These are phyloP conservation scores for Notechis scutatus DNA, from an alignment of 2,113 vertebrate species.

Conservation along the genomic window DNA sequence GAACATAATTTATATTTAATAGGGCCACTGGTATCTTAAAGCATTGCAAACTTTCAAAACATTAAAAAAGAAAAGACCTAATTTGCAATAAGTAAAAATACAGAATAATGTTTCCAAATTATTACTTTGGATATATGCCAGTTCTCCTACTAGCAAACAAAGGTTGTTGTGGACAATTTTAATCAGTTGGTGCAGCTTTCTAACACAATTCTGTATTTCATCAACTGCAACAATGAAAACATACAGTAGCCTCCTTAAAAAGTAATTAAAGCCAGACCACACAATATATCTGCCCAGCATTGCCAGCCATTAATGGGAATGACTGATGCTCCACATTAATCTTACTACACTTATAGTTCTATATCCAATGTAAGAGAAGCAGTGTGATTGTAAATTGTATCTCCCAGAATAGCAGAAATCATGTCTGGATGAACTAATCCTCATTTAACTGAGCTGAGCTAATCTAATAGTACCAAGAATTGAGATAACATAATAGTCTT, in stretches of 20 bases:
- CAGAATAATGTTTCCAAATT: neutral
- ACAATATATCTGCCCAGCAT: slow-evolving; percentile 39
- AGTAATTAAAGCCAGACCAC: slow-evolving; percentile 59
- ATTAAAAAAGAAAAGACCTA: neutral
- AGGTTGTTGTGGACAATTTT: slow-evolving; percentile 35
- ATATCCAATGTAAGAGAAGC: slow-evolving; percentile 19
- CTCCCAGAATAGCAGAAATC: slow-evolving; percentile 35
- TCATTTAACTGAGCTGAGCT: slow-evolving; percentile 33
- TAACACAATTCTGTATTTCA: slow-evolving; percentile 32
- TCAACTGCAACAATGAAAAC: slow-evolving; percentile 37
- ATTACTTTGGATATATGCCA: slow-evolving; percentile 3
- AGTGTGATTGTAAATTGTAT: slow-evolving; percentile 58
- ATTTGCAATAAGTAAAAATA: slow-evolving; percentile 6
- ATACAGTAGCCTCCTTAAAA: slow-evolving; percentile 52
- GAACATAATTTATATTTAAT: neutral
- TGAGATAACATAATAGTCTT: slow-evolving; percentile 25
- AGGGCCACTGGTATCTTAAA: neutral
- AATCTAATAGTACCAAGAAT: slow-evolving; percentile 11
- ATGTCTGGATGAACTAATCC: slow-evolving; percentile 43
- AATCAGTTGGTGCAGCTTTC: slow-evolving; percentile 37
- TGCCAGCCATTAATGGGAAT: slow-evolving; percentile 57
- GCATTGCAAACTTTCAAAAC: neutral
- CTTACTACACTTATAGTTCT: slow-evolving; percentile 41
- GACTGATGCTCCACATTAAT: slow-evolving; percentile 61
- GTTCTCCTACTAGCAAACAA: slow-evolving; percentile 22